Evolutionary conservation across 1,140 invertebrate genomes (phyloP).

Genomic region (Apis dorsata): DNA sequence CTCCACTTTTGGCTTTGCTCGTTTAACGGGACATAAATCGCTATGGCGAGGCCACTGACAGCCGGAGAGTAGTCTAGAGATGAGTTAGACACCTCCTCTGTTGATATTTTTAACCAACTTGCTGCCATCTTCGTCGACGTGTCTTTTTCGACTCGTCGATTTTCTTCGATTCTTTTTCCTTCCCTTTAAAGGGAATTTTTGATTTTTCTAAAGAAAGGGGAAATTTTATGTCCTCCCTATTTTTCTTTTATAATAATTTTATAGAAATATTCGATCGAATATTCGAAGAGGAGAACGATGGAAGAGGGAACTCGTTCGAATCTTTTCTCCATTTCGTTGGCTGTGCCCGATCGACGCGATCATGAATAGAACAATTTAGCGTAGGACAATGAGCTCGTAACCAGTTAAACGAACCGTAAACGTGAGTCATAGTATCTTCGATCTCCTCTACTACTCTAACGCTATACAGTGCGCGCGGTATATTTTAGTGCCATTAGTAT

Average conservation of each 20-base stretch:
- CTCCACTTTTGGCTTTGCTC: not conserved
- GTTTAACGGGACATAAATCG: constrained; percentile 2
- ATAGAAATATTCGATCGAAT: not conserved
- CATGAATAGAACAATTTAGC: constrained; percentile 20
- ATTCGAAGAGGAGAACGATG: too few species aligned
- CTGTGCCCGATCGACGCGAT: constrained; percentile 1
- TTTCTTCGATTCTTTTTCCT: too few species aligned
- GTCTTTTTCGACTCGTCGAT: too few species aligned
- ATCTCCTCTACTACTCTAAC: constrained; percentile 22
- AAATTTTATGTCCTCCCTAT: too few species aligned
- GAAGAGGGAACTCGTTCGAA: not conserved
- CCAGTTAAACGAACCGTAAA: constrained; percentile 51
- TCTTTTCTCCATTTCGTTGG: not conserved
- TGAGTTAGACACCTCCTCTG: too few species aligned
- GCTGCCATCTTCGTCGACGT: not conserved
- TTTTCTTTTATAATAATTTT: not conserved
- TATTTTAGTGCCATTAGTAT: constrained; percentile 36
- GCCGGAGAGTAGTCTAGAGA: not conserved
- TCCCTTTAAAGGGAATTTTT: too few species aligned
- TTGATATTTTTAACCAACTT: constrained; percentile 1
- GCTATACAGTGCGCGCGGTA: not conserved
- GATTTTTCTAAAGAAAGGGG: too few species aligned
- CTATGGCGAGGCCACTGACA: not conserved
- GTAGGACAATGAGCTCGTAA: constrained; percentile 49
- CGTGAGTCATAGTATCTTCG: constrained; percentile 36